Conservation (phyloP, 2,113 vertebrate species). For the Phalacrocorax aristotelis region DNA sequence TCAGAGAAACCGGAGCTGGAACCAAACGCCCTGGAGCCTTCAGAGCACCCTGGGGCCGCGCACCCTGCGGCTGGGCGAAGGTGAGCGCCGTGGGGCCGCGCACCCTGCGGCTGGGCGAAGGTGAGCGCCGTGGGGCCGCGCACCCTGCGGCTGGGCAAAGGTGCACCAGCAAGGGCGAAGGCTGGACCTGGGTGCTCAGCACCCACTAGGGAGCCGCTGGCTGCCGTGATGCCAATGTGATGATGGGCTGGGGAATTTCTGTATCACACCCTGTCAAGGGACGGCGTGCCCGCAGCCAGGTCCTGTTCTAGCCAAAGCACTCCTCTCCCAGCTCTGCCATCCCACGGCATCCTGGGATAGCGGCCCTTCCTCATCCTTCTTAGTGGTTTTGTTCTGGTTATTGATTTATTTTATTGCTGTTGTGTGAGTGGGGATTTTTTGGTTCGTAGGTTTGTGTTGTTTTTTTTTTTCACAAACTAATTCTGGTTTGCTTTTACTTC, state of each 20-base stretch:
- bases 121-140: too few relatives aligned
- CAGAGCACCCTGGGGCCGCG: neutral
- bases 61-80: fast-evolving
- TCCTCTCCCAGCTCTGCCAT: neutral
- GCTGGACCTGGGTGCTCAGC: neutral
- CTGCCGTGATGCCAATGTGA: neutral
- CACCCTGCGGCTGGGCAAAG: too few relatives aligned
- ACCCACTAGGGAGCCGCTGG: neutral
- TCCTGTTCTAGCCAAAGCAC: neutral
- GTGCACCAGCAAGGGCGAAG: neutral
- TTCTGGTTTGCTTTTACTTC: neutral
- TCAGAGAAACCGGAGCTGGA: neutral
- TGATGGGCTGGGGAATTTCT: neutral
- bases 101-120: too few relatives aligned
- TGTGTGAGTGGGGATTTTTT: too few relatives aligned
- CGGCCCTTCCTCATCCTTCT: neutral
- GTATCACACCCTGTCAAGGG: fast-evolving
- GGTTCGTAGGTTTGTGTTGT: neutral
- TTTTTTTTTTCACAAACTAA: neutral
- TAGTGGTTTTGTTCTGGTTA: neutral
- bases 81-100: too few relatives aligned
- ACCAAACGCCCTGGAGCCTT: neutral
- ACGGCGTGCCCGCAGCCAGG: fast-evolving
- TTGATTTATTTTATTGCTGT: neutral
- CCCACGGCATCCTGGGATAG: neutral